A percentile compares a stretch with the other conserved stretches of the same genome.
Conservation (phyloP, 2,888 invertebrate genomes). For the Ecliptopera silaceata region DNA sequence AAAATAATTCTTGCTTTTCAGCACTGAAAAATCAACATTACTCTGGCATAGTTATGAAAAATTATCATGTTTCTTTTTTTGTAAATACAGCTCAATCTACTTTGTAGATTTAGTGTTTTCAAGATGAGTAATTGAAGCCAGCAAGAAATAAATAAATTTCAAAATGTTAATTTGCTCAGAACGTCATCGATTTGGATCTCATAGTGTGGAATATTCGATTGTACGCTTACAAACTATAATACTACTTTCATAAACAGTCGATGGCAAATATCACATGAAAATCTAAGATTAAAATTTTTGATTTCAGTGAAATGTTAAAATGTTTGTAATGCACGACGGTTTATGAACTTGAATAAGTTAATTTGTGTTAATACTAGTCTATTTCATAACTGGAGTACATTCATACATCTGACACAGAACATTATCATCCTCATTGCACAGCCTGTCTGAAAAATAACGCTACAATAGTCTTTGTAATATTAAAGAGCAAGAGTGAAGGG, state of each 20-base stretch:
- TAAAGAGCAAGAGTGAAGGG: conserved; percentile 66
- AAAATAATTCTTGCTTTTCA: background rate
- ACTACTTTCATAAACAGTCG: conserved; percentile 76
- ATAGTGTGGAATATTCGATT: conserved; percentile 55
- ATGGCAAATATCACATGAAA: conserved; percentile 39
- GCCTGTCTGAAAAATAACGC: conserved; percentile 78
- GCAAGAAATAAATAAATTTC: background rate
- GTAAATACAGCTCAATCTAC: background rate
- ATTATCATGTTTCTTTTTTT: background rate
- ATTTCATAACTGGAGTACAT: conserved; percentile 77
- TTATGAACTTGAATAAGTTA: conserved; percentile 69
- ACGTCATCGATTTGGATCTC: conserved; percentile 11
- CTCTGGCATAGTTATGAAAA: background rate
- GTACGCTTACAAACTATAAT: conserved; percentile 53
- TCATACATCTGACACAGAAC: conserved; percentile 78
- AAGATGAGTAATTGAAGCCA: background rate
- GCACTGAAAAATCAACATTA: background rate
- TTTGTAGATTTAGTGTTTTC: background rate
- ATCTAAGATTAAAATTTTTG: conserved; percentile 29
- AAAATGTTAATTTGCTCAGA: background rate
- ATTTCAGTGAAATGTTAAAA: conserved; percentile 29
- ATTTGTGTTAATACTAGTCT: conserved; percentile 78
- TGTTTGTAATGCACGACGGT: conserved; percentile 57
- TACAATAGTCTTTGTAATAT: conserved; percentile 80
- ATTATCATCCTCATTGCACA: conserved; percentile 78